A percentile compares a stretch with the other conserved stretches of the same genome.
Evolutionary conservation across 2,888 invertebrate genomes (phyloP).

Genomic region (Hydrotaea diabolus): DNA sequence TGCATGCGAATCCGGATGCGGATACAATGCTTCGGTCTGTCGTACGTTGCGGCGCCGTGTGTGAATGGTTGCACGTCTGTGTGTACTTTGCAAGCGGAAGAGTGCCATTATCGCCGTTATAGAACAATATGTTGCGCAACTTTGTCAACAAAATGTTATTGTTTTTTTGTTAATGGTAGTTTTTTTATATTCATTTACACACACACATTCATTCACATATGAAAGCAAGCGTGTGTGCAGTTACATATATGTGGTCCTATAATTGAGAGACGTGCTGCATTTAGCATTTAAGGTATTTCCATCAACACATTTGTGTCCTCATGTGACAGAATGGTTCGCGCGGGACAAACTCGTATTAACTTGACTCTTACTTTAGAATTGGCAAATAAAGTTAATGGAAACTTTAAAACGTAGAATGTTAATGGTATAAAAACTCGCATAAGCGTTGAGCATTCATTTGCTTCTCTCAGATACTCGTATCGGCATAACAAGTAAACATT

Average conservation of each 20-base stretch:
- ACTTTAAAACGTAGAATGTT: constrained; percentile 3
- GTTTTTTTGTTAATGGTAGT: background rate
- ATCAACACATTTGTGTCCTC: background rate
- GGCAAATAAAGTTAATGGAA: constrained; percentile 31
- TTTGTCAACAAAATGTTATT: constrained; percentile 22
- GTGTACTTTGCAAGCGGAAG: background rate
- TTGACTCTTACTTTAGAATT: constrained; percentile 13
- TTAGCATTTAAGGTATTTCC: background rate
- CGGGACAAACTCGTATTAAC: background rate
- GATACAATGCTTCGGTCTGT: background rate
- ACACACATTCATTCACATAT: background rate
- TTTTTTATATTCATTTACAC: background rate
- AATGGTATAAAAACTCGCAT: background rate
- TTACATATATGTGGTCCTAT: background rate
- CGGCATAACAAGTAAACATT: too few relatives aligned
- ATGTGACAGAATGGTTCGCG: too few relatives aligned
- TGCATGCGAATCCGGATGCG: constrained; percentile 5
- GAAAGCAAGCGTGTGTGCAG: background rate
- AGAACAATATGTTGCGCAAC: background rate
- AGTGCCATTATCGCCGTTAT: background rate
- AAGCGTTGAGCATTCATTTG: background rate
- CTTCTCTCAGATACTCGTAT: background rate
- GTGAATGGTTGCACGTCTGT: background rate
- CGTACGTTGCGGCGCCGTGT: background rate
- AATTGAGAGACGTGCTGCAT: background rate